These are phyloP conservation scores for Pluvialis apricaria DNA, from an alignment of 2,113 vertebrate genomes.

Conservation along the genomic window DNA sequence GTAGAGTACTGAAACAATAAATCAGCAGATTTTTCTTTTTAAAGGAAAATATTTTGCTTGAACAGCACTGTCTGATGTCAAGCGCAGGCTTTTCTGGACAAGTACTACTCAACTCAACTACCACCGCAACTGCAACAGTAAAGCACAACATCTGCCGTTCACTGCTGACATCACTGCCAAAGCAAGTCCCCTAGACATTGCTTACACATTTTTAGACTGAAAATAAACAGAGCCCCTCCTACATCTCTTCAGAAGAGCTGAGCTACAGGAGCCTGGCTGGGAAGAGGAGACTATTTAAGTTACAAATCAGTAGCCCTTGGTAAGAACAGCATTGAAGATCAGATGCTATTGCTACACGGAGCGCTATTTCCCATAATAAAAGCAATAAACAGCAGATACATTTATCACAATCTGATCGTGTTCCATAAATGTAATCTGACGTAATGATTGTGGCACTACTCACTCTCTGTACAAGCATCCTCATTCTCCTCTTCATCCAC, in stretches of 20 bases:
- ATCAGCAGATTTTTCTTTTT: background rate
- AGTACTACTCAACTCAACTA: background rate
- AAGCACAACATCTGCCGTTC: background rate
- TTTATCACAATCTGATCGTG: background rate
- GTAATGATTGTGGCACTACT: background rate
- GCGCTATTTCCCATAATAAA: background rate
- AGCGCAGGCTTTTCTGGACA: background rate
- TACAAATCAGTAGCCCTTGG: background rate
- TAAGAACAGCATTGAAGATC: background rate
- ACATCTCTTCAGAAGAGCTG: background rate
- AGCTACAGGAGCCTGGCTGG: background rate
- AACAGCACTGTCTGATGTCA: background rate
- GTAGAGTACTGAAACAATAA: background rate
- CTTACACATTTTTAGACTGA: background rate
- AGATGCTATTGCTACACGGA: background rate
- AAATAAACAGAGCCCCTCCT: background rate
- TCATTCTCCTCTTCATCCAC: conserved; percentile 45
- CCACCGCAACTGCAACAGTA: background rate
- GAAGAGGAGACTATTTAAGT: background rate
- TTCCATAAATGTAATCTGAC: background rate
- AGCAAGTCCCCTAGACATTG: background rate
- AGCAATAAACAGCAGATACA: background rate
- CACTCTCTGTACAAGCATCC: conserved; percentile 58
- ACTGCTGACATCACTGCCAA: background rate
- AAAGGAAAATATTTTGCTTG: background rate